Evolutionary conservation across 1,140 invertebrate genomes (phyloP), one percentile per base, ranked within the genome.

Genomic region (Galleria mellonella): DNA sequence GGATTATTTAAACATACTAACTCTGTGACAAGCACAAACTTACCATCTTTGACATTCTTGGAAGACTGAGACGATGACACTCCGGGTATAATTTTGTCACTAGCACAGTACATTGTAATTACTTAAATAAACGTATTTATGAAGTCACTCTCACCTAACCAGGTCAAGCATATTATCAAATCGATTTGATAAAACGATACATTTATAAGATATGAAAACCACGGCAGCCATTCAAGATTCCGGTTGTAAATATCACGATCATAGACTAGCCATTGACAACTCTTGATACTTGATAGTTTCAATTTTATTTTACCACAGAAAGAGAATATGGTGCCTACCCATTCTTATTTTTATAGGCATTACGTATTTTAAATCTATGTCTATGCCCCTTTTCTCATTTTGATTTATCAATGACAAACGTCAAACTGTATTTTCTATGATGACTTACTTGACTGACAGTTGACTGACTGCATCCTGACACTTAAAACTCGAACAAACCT

Each of bases 41-140:
- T 86, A 86, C 84, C 77, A 71, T 87, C 84, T 87, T 85, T 87
- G 77, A 86, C 81, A 72, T 81, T 86, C 77, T 84, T 87, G 46
- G 84, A 76, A 72, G 83, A 84, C 64, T 87, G 82, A 47, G 84
- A 87, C 61, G 83, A 82, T 72, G 81, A 85, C 69, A 84, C 79
- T 76, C 77, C 82, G 56, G 84, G 70, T 59, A 86, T 81, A 66
- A 77, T 82, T 86, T 87, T 87, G 77, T 87, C 84, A 75, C 72
- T 81, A 62, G 81, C 81, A 83, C 84, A 87, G 62, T 87, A 81
- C 84, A 87, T 87, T 69, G 44, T 83, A 72, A 49, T 49, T 39
- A 52, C 55, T 49, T 70, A 51, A 58, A 69, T 55, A 57, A 53
- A 49, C 55, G 59, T 53, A 53, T 68, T 45, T 63, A 62, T 54